Percentiles rank a stretch among this genome's conserved stretches.
phyloP scores from a whole-genome alignment of 2,888 invertebrate genomes.

The Acronicta psi region DNA sequence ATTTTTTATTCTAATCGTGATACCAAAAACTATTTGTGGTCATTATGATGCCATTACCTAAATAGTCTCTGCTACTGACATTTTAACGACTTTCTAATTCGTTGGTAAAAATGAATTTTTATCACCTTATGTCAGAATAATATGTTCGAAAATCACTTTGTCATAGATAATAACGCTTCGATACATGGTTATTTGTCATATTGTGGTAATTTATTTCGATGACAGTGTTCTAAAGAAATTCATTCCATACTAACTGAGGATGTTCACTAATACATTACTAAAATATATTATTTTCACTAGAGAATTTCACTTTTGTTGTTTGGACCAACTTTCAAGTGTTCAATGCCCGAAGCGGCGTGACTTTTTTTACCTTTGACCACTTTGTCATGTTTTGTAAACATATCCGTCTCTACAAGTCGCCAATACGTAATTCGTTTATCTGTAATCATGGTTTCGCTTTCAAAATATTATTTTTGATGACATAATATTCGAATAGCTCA shows the following conservation, averaged over 20 bases:
- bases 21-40: slow-evolving; percentile 16
- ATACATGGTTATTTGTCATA: slow-evolving; percentile 31
- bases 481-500: slow-evolving; percentile 31
- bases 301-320: slow-evolving; percentile 82
- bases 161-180: slow-evolving; percentile 28
- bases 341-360: slow-evolving; percentile 51
- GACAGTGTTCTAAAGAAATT: slow-evolving; percentile 52
- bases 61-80: slow-evolving; percentile 22
- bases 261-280: slow-evolving; percentile 61
- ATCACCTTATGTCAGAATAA: slow-evolving; percentile 19
- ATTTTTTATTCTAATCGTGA: slow-evolving; percentile 12
- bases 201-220: slow-evolving; percentile 64
- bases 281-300: slow-evolving; percentile 71
- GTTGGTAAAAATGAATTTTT: slow-evolving; percentile 25
- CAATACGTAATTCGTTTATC: slow-evolving; percentile 51
- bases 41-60: slow-evolving; percentile 21
- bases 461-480: slow-evolving; percentile 52
- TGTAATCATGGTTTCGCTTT: slow-evolving; percentile 54
- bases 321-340: slow-evolving; percentile 75
- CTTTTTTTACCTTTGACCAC: slow-evolving; percentile 65
- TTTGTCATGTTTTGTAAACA: slow-evolving; percentile 73
- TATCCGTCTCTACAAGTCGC: slow-evolving; percentile 45
- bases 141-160: slow-evolving; percentile 42
- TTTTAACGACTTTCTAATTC: slow-evolving; percentile 54
- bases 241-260: slow-evolving; percentile 59